These are phyloP conservation scores for Seriola rivoliana DNA, from an alignment of 2,113 vertebrate species.

Conservation along the genomic window DNA sequence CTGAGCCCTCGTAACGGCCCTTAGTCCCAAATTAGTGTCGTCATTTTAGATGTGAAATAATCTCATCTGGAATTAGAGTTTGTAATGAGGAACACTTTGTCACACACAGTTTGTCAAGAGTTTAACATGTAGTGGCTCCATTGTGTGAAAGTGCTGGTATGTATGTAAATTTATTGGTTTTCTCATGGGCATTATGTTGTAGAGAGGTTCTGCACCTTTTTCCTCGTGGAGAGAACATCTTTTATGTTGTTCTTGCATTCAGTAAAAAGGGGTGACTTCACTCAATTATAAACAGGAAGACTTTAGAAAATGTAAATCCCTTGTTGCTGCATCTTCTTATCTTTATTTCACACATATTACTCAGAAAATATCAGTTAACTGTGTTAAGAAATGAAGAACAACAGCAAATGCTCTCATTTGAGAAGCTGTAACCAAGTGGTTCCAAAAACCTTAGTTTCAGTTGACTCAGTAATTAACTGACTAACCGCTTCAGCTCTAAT, in stretches of 20 bases:
- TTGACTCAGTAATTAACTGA: no score
- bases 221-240: slow-evolving; percentile 11
- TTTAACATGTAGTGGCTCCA: slow-evolving; percentile 41
- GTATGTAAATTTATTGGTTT: slow-evolving; percentile 55
- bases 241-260: slow-evolving; percentile 39
- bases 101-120: slow-evolving; percentile 40
- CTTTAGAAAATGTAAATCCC: not conserved
- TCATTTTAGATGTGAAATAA: slow-evolving; percentile 55
- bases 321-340: not conserved
- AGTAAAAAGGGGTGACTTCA: slow-evolving; percentile 18
- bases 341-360: not conserved
- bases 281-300: not conserved
- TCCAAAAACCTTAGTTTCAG: no score
- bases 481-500: no score
- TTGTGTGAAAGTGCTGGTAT: slow-evolving; percentile 38
- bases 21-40: slow-evolving; percentile 51
- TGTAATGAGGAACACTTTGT: slow-evolving; percentile 61
- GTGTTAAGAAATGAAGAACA: no score
- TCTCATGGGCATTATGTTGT: slow-evolving; percentile 34
- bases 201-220: slow-evolving; percentile 18
- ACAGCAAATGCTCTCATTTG: no score
- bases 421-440: no score
- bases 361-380: not conserved
- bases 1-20: slow-evolving; percentile 42
- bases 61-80: slow-evolving; percentile 48